Evolutionary conservation across 2,888 invertebrate genomes (phyloP), one percentile per base, ranked within the genome.

Genomic region (Habroteleia sp.): DNA sequence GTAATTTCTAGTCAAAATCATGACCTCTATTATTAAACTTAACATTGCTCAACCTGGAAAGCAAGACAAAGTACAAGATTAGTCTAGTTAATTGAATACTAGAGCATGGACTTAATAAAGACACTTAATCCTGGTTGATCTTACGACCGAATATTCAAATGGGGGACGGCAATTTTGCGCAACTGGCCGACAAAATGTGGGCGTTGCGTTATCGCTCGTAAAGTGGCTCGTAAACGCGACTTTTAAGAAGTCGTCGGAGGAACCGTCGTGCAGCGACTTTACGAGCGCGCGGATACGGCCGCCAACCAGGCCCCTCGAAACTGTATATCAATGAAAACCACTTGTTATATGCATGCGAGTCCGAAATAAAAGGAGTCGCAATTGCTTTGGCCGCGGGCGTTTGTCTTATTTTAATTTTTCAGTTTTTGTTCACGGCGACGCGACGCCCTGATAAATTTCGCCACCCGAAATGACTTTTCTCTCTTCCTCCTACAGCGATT

Each of bases 131-230:
- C 41, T 50, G 31, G 42, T 33, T 42, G 52, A 65, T 52, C 63
- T 50, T 41, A 52, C 65, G 50, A 31, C 62, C 41, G 39, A 62
- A 62, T 50, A 65, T 65, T 44, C 54, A 54, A 52, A 54, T 35
- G 44, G 54, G 20, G 42, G 29, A 17, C 8, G 27, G 52, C 41
- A 31, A 50, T 50, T 62, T 62, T 23, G 31, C 62, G 50, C 62
- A 50, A 23, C 7, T 41, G 41, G 8, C 20, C 23, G 23, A 52
- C 50, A 42, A 65, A 58, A 75, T 76, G 77, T 79, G 74, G 78
- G 76, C 74, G 79, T 79, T 69, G 63, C 69, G 71, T 69, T 74
- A 72, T 50, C 54, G 54, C 23, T 81, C 81, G 75, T 80, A 80
- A 81, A 81, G 27, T 58, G 44, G 44, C 68, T 78, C 79, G 66